phyloP scores from a whole-genome alignment of 2,888 invertebrate genomes.

The Norana najaformis region DNA sequence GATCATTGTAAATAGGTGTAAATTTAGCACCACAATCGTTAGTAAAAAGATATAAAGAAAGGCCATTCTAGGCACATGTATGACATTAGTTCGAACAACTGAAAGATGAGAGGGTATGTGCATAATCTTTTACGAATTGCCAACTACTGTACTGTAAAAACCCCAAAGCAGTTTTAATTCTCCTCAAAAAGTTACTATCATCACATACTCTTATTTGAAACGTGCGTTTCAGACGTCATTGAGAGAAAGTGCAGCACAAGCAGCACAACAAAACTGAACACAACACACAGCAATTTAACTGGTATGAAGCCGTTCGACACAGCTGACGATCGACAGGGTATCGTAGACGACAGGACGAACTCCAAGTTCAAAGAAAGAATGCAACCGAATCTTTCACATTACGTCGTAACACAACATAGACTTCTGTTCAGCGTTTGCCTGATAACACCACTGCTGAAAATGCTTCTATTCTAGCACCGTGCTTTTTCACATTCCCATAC shows the following conservation, averaged over 20 bases:
- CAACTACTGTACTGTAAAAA: not conserved
- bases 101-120: too few relatives aligned
- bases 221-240: not conserved
- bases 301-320: too few relatives aligned
- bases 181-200: not conserved
- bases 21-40: too few relatives aligned
- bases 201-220: not conserved
- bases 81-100: too few relatives aligned
- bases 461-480: not conserved
- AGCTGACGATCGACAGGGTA: not conserved
- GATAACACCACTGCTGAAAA: not conserved
- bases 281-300: not conserved
- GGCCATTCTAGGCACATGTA: too few relatives aligned
- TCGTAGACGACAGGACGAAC: not conserved
- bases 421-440: not conserved
- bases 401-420: not conserved
- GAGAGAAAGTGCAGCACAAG: not conserved
- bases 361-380: not conserved
- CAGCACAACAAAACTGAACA: slow-evolving; percentile 13
- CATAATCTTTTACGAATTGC: not conserved
- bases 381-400: slow-evolving; percentile 7
- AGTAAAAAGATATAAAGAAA: too few relatives aligned
- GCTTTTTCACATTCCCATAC: not conserved
- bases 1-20: too few relatives aligned
- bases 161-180: not conserved